Conservation (phyloP, 2,888 invertebrate genomes). For the Phoenoteleia sp. region DNA sequence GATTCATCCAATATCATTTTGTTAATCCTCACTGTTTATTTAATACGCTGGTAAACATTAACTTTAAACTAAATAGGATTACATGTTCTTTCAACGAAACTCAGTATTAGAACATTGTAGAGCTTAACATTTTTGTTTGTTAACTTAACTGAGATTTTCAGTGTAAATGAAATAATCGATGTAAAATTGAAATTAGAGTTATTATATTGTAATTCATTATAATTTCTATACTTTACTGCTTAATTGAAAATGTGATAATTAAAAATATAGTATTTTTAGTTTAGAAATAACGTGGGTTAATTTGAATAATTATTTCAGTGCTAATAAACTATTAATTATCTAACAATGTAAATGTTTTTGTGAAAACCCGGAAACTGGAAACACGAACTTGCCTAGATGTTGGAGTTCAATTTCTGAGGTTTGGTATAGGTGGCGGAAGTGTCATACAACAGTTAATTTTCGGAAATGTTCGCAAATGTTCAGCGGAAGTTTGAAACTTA, state of each 20-base stretch:
- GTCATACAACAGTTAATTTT: constrained; percentile 66
- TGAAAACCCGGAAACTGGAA: constrained; percentile 32
- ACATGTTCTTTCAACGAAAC: constrained; percentile 20
- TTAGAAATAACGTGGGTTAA: too few relatives aligned
- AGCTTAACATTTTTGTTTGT: constrained; percentile 12
- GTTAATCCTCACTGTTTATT: constrained; percentile 3
- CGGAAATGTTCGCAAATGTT: constrained; percentile 56
- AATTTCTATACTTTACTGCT: background rate
- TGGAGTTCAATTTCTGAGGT: constrained; percentile 60
- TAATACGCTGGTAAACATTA: constrained; percentile 4
- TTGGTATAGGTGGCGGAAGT: constrained; percentile 60
- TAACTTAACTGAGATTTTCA: constrained; percentile 18
- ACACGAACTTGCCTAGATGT: constrained; percentile 28
- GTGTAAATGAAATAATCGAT: too few relatives aligned
- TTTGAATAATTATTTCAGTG: constrained; percentile 7
- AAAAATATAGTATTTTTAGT: too few relatives aligned
- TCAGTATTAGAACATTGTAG: constrained; percentile 6
- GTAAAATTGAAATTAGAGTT: too few relatives aligned
- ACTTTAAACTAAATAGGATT: constrained; percentile 12
- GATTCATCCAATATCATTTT: too few relatives aligned
- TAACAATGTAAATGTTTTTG: constrained; percentile 28
- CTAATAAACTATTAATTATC: constrained; percentile 38
- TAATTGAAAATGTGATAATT: background rate
- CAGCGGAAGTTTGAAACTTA: constrained; percentile 48
- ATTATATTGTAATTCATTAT: too few relatives aligned